Evolutionary conservation across 2,888 invertebrate species (phyloP), one percentile per base, ranked within the genome.

Genomic region (Scaptomyza caliginosa): DNA sequence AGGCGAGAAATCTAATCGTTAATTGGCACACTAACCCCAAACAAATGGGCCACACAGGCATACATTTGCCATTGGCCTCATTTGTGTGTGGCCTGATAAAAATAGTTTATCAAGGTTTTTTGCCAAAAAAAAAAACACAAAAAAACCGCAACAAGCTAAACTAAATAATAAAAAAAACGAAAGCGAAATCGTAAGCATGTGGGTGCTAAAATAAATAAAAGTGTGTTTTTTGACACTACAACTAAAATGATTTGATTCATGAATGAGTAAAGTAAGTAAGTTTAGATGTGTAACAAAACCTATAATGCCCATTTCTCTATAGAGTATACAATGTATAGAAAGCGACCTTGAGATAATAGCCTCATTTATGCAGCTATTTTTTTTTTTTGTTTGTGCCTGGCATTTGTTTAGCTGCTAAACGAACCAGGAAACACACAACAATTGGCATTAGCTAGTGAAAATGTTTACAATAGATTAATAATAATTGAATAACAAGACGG

Each of bases 21-120:
- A 87, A 86, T 78, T 82, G 82, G 86, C 82, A 82, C 86, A 82
- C 88, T 82, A 82, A 82, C 82, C 82, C 80, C 88, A 81, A 80
- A 83, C 51, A 72, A 64, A 57, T 58, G 73, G 63, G 62, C 62
- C 56, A 45, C 52, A 32, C 28, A 46, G 19, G n/a, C 28, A 36
- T 32, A 59, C 49, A 16, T 40, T 55, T 86, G 79, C 79, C 87
- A 85, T 82, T 87, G 86, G 86, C 88, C 80, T 51, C 87, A 77
- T 84, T 86, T 0, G 0, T 2, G 51, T 34, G 64, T 68, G 58
- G 51, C 86, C 86, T 85, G 82, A 87, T 87, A 82, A 81, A 86
- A 87, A 82, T 87, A 82, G 82, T 82, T 82, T 84, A 86, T 80
- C 87, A 82, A 82, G 86, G 88, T 87, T 87, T 50, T 75, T 72